Conservation (phyloP, 1,140 invertebrate species). For the Cyclina sinensis region DNA sequence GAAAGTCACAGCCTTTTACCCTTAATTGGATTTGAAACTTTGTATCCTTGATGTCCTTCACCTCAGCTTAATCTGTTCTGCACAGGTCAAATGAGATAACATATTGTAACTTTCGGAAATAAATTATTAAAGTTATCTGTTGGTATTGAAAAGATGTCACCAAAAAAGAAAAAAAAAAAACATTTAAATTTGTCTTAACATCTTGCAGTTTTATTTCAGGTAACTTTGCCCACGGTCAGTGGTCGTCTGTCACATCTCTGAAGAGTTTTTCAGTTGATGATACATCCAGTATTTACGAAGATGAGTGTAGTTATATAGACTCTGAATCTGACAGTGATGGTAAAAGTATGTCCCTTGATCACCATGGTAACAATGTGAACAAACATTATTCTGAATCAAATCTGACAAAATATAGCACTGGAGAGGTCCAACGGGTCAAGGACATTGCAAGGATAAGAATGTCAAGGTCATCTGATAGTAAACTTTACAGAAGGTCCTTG, state of each 20-base stretch:
- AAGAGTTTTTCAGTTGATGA: conserved; percentile 58
- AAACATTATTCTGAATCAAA: conserved; percentile 20
- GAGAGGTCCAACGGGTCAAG: background rate
- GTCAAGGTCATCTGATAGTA: conserved; percentile 43
- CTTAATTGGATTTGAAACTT: too few species aligned
- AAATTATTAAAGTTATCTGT: too few species aligned
- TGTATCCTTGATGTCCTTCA: too few species aligned
- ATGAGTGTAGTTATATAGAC: conserved; percentile 53
- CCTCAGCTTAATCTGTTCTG: too few species aligned
- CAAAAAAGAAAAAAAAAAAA: too few species aligned
- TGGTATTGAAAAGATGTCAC: too few species aligned
- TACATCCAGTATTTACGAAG: conserved; percentile 11
- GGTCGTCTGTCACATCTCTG: conserved; percentile 45
- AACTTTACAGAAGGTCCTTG: conserved; percentile 4
- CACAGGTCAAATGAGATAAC: too few species aligned
- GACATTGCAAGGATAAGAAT: background rate
- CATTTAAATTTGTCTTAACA: too few species aligned
- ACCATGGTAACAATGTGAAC: background rate
- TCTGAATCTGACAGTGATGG: conserved; percentile 38
- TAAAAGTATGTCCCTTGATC: conserved; percentile 6
- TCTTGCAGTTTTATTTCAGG: too few species aligned
- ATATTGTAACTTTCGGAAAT: too few species aligned
- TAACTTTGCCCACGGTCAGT: conserved; percentile 18
- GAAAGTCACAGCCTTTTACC: too few species aligned
- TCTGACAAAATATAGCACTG: background rate